Percentiles rank a stretch among this genome's conserved stretches.
These are phyloP conservation scores for Mellivora capensis DNA, from an alignment of 2,113 vertebrate species.

Conservation along the genomic window DNA sequence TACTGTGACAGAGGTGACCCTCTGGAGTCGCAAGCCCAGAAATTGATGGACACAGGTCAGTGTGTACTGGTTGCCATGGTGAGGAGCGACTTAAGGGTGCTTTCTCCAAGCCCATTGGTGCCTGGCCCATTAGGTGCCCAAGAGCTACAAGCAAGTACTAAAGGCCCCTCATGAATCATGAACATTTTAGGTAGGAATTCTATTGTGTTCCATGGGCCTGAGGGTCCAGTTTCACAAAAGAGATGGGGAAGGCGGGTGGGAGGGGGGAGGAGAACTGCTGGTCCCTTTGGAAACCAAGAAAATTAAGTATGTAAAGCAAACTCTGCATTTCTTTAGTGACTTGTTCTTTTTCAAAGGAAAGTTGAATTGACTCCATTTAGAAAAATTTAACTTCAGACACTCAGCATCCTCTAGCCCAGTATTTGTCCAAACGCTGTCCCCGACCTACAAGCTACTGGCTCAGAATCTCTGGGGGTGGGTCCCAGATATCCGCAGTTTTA, in stretches of 20 bases:
- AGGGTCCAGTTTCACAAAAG: background rate
- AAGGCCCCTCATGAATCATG: constrained; percentile 2
- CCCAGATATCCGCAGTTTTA: background rate
- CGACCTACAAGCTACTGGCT: background rate
- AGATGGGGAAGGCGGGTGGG: background rate
- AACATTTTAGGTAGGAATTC: background rate
- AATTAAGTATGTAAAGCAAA: constrained; percentile 14
- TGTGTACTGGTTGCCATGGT: constrained; percentile 40
- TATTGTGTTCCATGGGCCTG: accelerated
- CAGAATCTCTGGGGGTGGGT: background rate
- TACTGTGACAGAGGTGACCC: constrained; percentile 57
- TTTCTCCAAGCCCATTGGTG: constrained; percentile 49
- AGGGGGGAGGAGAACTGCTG: background rate
- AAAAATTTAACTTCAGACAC: background rate
- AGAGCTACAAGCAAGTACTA: background rate
- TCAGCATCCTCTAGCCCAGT: background rate
- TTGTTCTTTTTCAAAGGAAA: constrained; percentile 18
- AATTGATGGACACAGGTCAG: constrained; percentile 37
- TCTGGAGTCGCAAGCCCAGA: constrained; percentile 40
- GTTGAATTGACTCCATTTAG: background rate
- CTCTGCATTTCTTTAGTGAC: background rate
- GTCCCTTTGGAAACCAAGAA: background rate
- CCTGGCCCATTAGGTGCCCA: background rate
- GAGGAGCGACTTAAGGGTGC: background rate
- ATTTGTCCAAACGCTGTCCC: background rate